phyloP scores from a whole-genome alignment of 1,140 invertebrate species.

The Parasteatoda tepidariorum region DNA sequence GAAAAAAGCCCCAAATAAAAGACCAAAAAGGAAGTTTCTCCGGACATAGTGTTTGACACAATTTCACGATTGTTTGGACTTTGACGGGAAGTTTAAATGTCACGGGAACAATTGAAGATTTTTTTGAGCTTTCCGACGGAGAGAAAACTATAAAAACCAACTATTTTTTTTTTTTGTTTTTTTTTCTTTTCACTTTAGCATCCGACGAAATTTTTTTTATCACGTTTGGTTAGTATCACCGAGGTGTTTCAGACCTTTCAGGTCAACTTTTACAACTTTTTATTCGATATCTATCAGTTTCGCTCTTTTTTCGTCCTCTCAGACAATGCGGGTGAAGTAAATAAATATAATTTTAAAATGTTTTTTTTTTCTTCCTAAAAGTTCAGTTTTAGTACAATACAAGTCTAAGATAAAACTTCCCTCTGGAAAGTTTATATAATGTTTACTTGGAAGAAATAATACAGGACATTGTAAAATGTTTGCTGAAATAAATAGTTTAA shows the following conservation, averaged over 20 bases:
- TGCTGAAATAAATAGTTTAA: too few relatives aligned
- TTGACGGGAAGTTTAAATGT: constrained; percentile 53
- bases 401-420: too few relatives aligned
- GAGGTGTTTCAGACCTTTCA: not conserved
- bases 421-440: too few relatives aligned
- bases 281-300: not conserved
- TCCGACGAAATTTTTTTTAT: constrained; percentile 9
- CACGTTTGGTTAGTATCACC: not conserved
- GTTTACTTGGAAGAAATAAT: too few relatives aligned
- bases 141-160: constrained; percentile 29
- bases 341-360: too few relatives aligned
- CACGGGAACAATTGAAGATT: constrained; percentile 42
- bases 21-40: constrained; percentile 11
- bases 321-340: too few relatives aligned
- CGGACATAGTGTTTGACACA: constrained; percentile 34
- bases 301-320: not conserved
- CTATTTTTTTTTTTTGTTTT: not conserved
- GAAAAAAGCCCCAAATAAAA: not conserved
- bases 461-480: too few relatives aligned
- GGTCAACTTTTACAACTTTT: not conserved
- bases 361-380: too few relatives aligned
- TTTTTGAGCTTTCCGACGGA: not conserved
- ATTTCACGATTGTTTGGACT: constrained; percentile 55
- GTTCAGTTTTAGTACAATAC: too few relatives aligned
- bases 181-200: not conserved